Evolutionary conservation across 1,140 invertebrate genomes (phyloP).

Genomic region (Calycopis cecrops): DNA sequence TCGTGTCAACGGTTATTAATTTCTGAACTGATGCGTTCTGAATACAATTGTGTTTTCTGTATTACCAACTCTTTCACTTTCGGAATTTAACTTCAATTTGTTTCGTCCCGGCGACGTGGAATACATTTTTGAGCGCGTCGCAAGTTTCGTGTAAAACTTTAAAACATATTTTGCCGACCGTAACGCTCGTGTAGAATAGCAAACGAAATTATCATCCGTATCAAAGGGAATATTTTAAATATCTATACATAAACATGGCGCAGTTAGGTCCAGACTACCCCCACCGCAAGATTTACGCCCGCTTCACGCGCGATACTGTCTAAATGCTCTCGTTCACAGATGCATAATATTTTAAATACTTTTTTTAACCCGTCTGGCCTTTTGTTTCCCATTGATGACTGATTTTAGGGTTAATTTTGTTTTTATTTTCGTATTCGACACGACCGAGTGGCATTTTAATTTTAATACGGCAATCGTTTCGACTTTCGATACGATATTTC

Average conservation of each 20-base stretch:
- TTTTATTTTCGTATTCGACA: constrained; percentile 1
- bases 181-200: constrained; percentile 39
- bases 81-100: constrained; percentile 11
- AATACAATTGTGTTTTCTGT: constrained; percentile 27
- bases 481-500: too few relatives aligned
- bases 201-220: constrained; percentile 68
- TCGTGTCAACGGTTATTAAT: constrained; percentile 45
- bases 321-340: constrained; percentile 54
- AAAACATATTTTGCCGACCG: constrained; percentile 31
- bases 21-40: constrained; percentile 32
- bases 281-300: constrained; percentile 57
- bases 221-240: constrained; percentile 73
- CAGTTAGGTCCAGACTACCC: constrained; percentile 56
- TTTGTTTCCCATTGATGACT: constrained; percentile 53
- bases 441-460: constrained; percentile 2
- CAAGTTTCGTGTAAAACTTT: too few relatives aligned
- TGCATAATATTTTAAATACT: constrained; percentile 57
- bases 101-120: background rate
- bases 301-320: constrained; percentile 52
- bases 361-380: constrained; percentile 50
- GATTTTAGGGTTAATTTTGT: constrained; percentile 15
- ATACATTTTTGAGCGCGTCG: too few relatives aligned
- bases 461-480: background rate
- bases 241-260: constrained; percentile 60
- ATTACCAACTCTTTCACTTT: constrained; percentile 2